A percentile compares a stretch with the other conserved stretches of the same genome.
Conservation (phyloP, 2,113 vertebrate genomes). For the Ariopsis seemanni region DNA sequence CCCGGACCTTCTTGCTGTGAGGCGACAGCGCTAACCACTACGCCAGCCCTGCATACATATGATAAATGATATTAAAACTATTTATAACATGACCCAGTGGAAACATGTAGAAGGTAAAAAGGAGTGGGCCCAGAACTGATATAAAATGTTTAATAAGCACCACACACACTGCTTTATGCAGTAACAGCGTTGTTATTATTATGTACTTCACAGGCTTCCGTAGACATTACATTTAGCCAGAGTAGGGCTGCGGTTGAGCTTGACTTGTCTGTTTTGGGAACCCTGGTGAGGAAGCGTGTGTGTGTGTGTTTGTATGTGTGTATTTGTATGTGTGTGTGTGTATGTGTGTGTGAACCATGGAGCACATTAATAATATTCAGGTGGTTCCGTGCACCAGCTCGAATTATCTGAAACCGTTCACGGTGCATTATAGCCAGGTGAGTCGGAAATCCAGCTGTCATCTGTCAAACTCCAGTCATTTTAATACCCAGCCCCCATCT, state of each 20-base stretch:
- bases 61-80: too few relatives aligned
- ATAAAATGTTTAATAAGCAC: too few relatives aligned
- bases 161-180: too few relatives aligned
- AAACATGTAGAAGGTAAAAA: too few relatives aligned
- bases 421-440: conserved; percentile 85
- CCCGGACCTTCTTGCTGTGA: too few relatives aligned
- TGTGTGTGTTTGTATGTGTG: neutral
- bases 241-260: conserved; percentile 54
- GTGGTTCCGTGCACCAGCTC: conserved; percentile 80
- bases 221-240: conserved; percentile 58
- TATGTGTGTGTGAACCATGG: conserved; percentile 67
- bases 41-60: too few relatives aligned
- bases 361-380: conserved; percentile 77
- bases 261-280: conserved; percentile 60
- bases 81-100: too few relatives aligned
- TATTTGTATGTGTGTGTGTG: neutral
- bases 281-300: conserved; percentile 57
- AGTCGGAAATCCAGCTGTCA: conserved; percentile 57
- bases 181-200: neutral
- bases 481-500: conserved; percentile 12
- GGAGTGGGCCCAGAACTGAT: too few relatives aligned
- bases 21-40: too few relatives aligned
- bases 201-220: conserved; percentile 68
- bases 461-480: conserved; percentile 43
- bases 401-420: conserved; percentile 79